Evolutionary conservation across 2,113 vertebrate species (phyloP), one percentile per base, ranked within the genome.

Genomic region (Oreochromis spilurus): DNA sequence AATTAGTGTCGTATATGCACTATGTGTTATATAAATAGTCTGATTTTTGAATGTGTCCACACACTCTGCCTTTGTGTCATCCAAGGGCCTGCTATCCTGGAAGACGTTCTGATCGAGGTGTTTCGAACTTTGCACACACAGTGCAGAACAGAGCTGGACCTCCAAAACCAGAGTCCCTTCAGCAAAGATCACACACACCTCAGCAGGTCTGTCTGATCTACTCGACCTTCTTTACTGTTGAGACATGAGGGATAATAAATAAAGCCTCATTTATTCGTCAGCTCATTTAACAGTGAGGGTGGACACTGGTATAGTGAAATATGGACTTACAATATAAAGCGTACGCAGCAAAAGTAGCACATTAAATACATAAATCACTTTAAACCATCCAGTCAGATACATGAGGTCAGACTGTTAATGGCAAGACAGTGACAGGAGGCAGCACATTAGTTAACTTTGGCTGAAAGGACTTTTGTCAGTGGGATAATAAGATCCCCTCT

Each of bases 71-170:
- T 52, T 2, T 17, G 9, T 17, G 9, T 88, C 9, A 62, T 86
- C 90, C 16, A 90, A 99, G 99, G 99, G 52, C 99, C 99, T 91
- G 98, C 97, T 52, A 99, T 99, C 94, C 94, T 99, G 6, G 99
- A 99, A 94, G 98, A 99, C 87, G 98, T 99, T 77, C 88, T 99
- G 87, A 99, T 99, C 75, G 99, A 99, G 95, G 99, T 99, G 31
- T 99, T 98, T 94, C 96, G 97, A 90, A 99, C 98, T 0, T 95
- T 99, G 3, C 94, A 99, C 93, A 98, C 97, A 21, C 98, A 99
- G 75, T 99, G 99, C 94, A 97, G 97, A 93, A 97, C 98, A 60
- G 99, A 99, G 88, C 43, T 99, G 93, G 97, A 98, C 95, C 97
- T 99, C 87, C 98, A 98, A 13, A 96, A 96, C 93, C 98, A 99